Conservation (phyloP, 2,797 vertebrate species). For the Catharus ustulatus region DNA sequence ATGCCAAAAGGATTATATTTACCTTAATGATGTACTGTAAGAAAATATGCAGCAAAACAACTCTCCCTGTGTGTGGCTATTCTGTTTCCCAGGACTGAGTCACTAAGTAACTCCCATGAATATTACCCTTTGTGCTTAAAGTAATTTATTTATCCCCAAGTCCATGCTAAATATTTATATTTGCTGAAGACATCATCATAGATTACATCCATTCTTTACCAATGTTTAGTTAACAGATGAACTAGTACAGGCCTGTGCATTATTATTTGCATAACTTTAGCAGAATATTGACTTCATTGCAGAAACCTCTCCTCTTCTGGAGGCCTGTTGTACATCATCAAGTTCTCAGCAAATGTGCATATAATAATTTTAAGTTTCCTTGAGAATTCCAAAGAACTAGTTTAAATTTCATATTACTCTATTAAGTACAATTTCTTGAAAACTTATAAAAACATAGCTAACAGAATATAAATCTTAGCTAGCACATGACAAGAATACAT, state of each 20-base stretch:
- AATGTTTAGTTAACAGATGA: background rate
- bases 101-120: constrained; percentile 21
- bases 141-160: constrained; percentile 40
- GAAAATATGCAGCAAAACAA: constrained; percentile 62
- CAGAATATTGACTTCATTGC: background rate
- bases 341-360: background rate
- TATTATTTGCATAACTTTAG: constrained; percentile 22
- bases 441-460: background rate
- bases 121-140: background rate
- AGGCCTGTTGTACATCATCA: background rate
- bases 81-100: constrained; percentile 39
- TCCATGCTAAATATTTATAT: constrained; percentile 46
- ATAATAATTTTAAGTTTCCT: background rate
- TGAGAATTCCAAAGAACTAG: background rate
- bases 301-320: background rate
- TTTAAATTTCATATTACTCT: background rate
- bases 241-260: constrained; percentile 7
- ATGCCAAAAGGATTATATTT: constrained; percentile 46
- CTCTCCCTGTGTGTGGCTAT: background rate
- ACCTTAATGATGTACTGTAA: constrained; percentile 54
- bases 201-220: constrained; percentile 33
- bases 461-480: background rate
- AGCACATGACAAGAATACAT: background rate
- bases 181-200: constrained; percentile 26
- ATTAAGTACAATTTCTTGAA: background rate